Base-by-base conservation (phyloP, 2,888 invertebrate genomes). In the Colostygia pectinataria region DNA sequence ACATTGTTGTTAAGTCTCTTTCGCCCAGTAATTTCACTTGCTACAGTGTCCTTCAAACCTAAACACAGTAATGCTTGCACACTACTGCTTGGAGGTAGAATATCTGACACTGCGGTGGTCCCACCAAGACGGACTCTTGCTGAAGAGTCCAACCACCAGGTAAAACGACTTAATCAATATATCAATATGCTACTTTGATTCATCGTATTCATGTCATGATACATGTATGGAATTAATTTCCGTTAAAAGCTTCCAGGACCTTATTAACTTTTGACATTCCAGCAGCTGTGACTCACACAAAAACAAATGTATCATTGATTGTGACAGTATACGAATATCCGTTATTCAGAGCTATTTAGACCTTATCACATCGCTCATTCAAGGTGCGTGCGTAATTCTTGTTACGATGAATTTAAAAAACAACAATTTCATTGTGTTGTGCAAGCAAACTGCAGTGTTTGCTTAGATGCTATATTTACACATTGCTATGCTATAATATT, bases 211-310 rank as follows among this genome's bases (percentile, higher is more conserved):
- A 4, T 10, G 6, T 15, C 66, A 75, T 83, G 81, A 78, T 77
- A 76, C 76, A 83, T 72, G 55, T 65, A 76, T 73, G 68, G 65
- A 71, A 70, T 77, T 71, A 55, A 72, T 76, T 80, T 84, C 81
- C 80, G 77, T 66, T 71, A 71, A 69, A 71, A 69, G 46, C 59
- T 65, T 67, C 61, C 61, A 69, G 71, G 71, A 72, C 63, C 65
- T 66, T 46, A 57, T 58, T 71, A 72, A 72, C 73, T 68, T 77
- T 65, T 76, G 71, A 74, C 72, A 75, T 71, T 53, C 52, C 56
- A 55, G 41, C 48, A 40, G 49, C n/a, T n/a, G 53, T 81, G 81
- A 79, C 55, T 81, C 80, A 82, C 63, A 82, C 63, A 58, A 46
- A 54, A 68, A 64, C 63, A 74, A 68, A 68, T 67, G 63, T 68